Base-by-base conservation (phyloP, 2,888 invertebrate species). In the Uropetala carovei region DNA sequence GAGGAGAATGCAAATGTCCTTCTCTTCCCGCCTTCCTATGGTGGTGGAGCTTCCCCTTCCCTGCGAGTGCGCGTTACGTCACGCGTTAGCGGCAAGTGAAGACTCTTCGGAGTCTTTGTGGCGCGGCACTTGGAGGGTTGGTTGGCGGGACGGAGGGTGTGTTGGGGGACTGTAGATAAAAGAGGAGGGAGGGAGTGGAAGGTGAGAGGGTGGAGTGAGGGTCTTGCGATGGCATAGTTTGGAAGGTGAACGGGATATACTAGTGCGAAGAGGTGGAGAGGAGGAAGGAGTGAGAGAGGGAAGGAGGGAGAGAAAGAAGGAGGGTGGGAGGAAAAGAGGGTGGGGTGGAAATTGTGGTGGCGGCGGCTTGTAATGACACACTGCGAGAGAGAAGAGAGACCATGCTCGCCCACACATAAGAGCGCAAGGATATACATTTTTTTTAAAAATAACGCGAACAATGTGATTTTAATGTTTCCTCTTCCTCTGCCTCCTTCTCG, bases 241-340 rank as follows among this genome's bases (percentile, higher is more conserved):
- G 59, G 86, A 86, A 86, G 86, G 86, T 86, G 16, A 86, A 86
- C 86, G 86, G 59, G 86, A 56, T 86, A 5, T 22, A 64, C 10
- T 16, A 56, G 30, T 43, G 56, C 64, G 43, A 64, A 43, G 43
- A 10, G 16, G 30, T 30, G 22, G 30, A 30, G 27, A 10, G 85
- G 22, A 60, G n/a, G 11, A 43, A 9, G 9, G 27, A 11, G 64
- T 8, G 64, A 18, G 43, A 83, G 83, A 57, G 16, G 18, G 82
- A 27, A n/a, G 13, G 16, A 18, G 30, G 82, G 82, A 14, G 14
- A 2, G 14, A 14, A 1, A 13, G 82, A 1, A 57, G 83, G 83
- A 13, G 81, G 30, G 83, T n/a, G 56, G 16, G 16, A n/a, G 43
- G 43, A 14, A 56, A 56, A 3, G 27, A 10, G 43, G 43, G 43